Evolutionary conservation across 2,888 invertebrate species (phyloP).

Genomic region (Neoascia interrupta): DNA sequence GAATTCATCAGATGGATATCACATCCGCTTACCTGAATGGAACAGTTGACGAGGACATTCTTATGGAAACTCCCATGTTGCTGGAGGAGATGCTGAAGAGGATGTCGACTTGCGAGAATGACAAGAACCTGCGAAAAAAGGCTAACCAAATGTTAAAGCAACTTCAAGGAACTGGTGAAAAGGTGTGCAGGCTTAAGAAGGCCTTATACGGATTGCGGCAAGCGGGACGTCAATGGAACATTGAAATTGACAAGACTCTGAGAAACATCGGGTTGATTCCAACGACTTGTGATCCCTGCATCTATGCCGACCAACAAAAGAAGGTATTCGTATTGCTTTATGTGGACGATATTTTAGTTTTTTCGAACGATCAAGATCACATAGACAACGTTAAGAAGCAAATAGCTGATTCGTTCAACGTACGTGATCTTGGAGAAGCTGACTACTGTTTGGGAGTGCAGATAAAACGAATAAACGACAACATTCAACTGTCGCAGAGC

Average conservation of each 20-base stretch:
- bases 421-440: slow-evolving; percentile 51
- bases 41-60: slow-evolving; percentile 64
- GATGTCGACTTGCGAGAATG: slow-evolving; percentile 3
- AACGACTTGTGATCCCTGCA: slow-evolving; percentile 60
- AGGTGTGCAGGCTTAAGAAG: slow-evolving; percentile 64
- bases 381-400: background rate
- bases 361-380: background rate
- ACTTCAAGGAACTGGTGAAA: slow-evolving; percentile 18
- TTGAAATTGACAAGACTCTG: slow-evolving; percentile 64
- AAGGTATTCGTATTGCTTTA: slow-evolving; percentile 3
- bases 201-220: slow-evolving; percentile 68
- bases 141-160: slow-evolving; percentile 12
- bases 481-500: slow-evolving; percentile 49
- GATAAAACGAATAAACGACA: slow-evolving; percentile 17
- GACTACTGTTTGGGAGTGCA: slow-evolving; percentile 54
- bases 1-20: slow-evolving; percentile 67
- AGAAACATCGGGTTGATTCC: slow-evolving; percentile 53
- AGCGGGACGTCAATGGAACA: slow-evolving; percentile 67
- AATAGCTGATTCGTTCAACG: slow-evolving; percentile 31
- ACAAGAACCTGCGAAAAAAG: slow-evolving; percentile 4
- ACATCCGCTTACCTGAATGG: slow-evolving; percentile 70
- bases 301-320: slow-evolving; percentile 48
- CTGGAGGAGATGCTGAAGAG: slow-evolving; percentile 30
- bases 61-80: slow-evolving; percentile 59
- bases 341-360: slow-evolving; percentile 19